Percentiles rank a stretch among this genome's conserved stretches.
Evolutionary conservation across 1,140 invertebrate species (phyloP).

Genomic region (Drosophila pallidifrons): DNA sequence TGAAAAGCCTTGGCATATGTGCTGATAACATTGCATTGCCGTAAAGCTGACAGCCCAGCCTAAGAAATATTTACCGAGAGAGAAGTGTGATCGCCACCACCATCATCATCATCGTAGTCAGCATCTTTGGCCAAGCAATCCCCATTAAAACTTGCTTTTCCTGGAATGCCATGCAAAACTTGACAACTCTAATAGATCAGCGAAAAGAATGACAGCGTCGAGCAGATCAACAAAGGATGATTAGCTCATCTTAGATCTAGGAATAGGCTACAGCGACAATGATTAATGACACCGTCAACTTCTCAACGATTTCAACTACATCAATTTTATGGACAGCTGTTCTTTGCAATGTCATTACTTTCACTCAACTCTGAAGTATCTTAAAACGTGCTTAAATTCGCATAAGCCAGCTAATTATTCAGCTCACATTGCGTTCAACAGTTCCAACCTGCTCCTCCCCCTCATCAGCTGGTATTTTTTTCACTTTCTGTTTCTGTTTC

Average conservation of each 20-base stretch:
- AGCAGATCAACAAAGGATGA: slow-evolving; percentile 29
- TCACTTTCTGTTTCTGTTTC: background rate
- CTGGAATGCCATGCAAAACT: slow-evolving; percentile 30
- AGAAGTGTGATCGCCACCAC: slow-evolving; percentile 21
- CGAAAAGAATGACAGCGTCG: slow-evolving; percentile 7
- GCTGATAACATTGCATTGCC: slow-evolving; percentile 42
- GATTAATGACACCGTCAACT: background rate
- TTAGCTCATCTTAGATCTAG: slow-evolving; percentile 23
- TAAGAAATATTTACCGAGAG: slow-evolving; percentile 32
- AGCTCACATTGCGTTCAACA: slow-evolving; percentile 1
- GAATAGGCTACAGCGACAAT: slow-evolving; percentile 1
- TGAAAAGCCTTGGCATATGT: slow-evolving; percentile 52
- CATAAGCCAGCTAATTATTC: slow-evolving; percentile 2
- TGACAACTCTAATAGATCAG: slow-evolving; percentile 40
- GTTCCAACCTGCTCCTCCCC: background rate
- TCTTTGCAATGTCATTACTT: background rate
- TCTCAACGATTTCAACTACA: background rate
- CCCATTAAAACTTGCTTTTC: slow-evolving; percentile 34
- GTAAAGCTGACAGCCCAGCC: slow-evolving; percentile 21
- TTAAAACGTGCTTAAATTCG: slow-evolving; percentile 17
- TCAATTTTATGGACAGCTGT: background rate
- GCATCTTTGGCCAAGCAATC: slow-evolving; percentile 7
- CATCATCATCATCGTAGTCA: slow-evolving; percentile 12
- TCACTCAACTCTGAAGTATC: background rate
- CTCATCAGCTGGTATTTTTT: background rate